Evolutionary conservation across 2,888 invertebrate genomes (phyloP), one percentile per base, ranked within the genome.

Genomic region (Aphelenchoides bicaudatus): DNA sequence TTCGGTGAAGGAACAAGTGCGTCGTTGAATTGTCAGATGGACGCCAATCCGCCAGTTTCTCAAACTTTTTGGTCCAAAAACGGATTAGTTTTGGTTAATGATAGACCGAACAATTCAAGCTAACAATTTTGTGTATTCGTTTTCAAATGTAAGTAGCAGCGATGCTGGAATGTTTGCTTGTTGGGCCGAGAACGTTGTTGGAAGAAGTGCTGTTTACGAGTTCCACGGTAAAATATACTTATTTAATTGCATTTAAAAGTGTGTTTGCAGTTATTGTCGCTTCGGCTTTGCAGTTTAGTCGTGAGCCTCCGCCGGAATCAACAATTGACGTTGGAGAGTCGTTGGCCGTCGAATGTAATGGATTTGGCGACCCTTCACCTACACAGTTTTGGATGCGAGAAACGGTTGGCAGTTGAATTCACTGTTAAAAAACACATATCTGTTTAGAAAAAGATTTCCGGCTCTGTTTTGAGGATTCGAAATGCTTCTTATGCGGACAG

Each of bases 301-400:
- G 62, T 1, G 51, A 56, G 16, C 75, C 75, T 5, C 74, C 75
- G 10, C 59, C 67, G 0, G 63, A 65, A 27, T 54, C 70, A 1
- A 58, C 65, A 39, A 66, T 73, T 0, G 57, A 64, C 39, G 66
- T 60, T 3, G 74, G 74, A 10, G 62, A 63, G 16, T 34, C 61
- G n/a, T 16, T 74, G 16, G 56, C 64, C 13, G 56, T 73, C 25
- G 66, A 64, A 5, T 75, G 75, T 46, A 62, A 62, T 34, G 75
- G 75, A 2, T 75, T 75, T 51, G 75, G 72, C 1, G 74, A 75
- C 57, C 75, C 75, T 0, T 61, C 71, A 52, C 73, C 75, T 3
- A 68, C 71, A 53, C 69, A 71, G 19, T 73, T 73, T 51, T 75
- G 75, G 75, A 53, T 67, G 10, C 61, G 70, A 30, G 67, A 73